Percentiles rank a stretch among this genome's conserved stretches.
phyloP scores from a whole-genome alignment of 1,140 invertebrate genomes.

The Ips typographus region DNA sequence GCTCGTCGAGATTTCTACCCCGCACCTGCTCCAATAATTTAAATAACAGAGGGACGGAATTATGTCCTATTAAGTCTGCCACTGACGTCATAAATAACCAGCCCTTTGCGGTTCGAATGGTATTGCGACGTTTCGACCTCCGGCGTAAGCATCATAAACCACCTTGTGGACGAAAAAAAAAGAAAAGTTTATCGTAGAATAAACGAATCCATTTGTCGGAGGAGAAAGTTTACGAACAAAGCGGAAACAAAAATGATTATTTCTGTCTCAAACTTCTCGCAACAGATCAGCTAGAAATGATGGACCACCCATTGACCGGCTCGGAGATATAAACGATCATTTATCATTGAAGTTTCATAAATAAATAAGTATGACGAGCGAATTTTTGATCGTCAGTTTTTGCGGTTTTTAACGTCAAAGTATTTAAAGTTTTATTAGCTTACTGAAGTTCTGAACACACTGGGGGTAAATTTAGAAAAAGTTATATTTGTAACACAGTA shows the following conservation, averaged over 20 bases:
- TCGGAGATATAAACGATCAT: not conserved
- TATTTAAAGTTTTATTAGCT: no score
- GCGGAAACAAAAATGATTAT: not conserved
- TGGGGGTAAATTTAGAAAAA: no score
- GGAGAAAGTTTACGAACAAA: no score
- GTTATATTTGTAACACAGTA: no score
- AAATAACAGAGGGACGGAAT: conserved; percentile 27
- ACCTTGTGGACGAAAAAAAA: not conserved
- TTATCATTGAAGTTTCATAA: not conserved
- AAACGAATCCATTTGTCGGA: no score
- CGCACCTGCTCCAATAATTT: conserved; percentile 29
- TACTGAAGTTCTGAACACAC: no score
- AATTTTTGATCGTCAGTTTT: no score
- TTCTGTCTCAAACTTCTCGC: conserved; percentile 4
- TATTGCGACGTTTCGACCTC: not conserved
- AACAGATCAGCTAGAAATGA: not conserved
- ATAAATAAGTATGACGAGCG: no score
- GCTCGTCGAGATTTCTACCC: conserved; percentile 17
- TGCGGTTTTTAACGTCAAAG: no score
- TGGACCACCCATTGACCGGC: not conserved
- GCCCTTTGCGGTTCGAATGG: not conserved
- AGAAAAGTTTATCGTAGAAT: not conserved
- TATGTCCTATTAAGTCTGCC: conserved; percentile 27
- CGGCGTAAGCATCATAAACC: not conserved
- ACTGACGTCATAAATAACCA: conserved; percentile 20